A percentile compares a stretch with the other conserved stretches of the same genome.
Evolutionary conservation across 1,140 invertebrate species (phyloP).

Genomic region (Cotesia glomerata): DNA sequence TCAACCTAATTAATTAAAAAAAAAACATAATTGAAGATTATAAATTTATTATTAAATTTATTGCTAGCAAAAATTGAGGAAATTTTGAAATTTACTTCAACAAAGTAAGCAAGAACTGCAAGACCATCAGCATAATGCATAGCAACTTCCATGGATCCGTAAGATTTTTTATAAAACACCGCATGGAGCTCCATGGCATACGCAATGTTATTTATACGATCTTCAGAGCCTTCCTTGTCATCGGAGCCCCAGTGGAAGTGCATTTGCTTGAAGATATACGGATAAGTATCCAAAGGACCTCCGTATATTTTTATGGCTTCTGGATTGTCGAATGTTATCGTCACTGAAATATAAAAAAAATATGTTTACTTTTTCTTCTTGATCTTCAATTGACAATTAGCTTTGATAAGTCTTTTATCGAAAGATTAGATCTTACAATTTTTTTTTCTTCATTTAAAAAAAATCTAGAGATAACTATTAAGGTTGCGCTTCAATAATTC

Average conservation of each 20-base stretch:
- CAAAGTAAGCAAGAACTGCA: slow-evolving; percentile 85
- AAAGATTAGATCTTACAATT: too few relatives aligned
- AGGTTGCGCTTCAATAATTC: too few relatives aligned
- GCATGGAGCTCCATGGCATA: slow-evolving; percentile 82
- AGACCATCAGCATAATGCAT: slow-evolving; percentile 74
- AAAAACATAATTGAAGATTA: neutral
- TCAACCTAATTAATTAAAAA: slow-evolving; percentile 36
- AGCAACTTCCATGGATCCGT: slow-evolving; percentile 70
- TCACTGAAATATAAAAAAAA: slow-evolving; percentile 58
- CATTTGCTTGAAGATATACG: slow-evolving; percentile 80
- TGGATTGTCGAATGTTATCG: slow-evolving; percentile 66
- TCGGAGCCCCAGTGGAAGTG: slow-evolving; percentile 85
- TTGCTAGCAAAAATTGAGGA: neutral
- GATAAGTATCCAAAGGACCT: slow-evolving; percentile 71
- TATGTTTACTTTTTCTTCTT: slow-evolving; percentile 28
- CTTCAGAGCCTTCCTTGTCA: slow-evolving; percentile 84
- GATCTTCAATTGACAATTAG: too few relatives aligned
- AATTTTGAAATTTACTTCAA: slow-evolving; percentile 67
- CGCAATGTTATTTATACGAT: slow-evolving; percentile 76
- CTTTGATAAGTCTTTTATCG: too few relatives aligned
- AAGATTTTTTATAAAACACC: slow-evolving; percentile 82
- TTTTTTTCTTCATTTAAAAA: too few relatives aligned
- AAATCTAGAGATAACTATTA: too few relatives aligned
- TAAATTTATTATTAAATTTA: too few relatives aligned
- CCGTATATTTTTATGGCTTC: slow-evolving; percentile 66